phyloP scores from a whole-genome alignment of 2,797 vertebrate genomes.

The Phrynocephalus vlangalii region DNA sequence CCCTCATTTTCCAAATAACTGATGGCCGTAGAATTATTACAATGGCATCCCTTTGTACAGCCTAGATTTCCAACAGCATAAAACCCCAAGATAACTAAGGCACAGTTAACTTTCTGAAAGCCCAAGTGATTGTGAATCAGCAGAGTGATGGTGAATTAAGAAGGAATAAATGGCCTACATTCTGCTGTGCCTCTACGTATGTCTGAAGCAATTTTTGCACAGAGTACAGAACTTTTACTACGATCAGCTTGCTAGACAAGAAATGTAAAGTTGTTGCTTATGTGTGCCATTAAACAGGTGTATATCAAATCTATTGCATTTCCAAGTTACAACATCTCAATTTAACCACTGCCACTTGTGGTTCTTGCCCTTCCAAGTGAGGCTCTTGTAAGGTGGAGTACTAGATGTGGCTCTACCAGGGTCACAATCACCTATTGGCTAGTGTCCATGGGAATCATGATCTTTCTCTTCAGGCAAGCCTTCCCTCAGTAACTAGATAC shows the following conservation, averaged over 20 bases:
- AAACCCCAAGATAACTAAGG: not conserved
- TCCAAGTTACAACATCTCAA: not conserved
- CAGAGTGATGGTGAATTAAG: not conserved
- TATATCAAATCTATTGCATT: not conserved
- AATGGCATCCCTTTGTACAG: not conserved
- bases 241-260: not conserved
- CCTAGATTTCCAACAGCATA: not conserved
- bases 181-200: not conserved
- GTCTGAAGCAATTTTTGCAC: not conserved
- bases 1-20: not conserved
- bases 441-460: not conserved
- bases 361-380: not conserved
- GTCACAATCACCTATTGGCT: not conserved
- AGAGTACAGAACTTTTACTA: not conserved
- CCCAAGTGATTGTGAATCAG: not conserved
- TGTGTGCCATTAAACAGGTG: not conserved
- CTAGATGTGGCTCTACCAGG: not conserved
- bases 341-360: not conserved
- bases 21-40: not conserved
- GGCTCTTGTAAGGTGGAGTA: not conserved
- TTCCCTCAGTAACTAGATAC: too few relatives aligned
- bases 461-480: too few relatives aligned
- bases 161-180: not conserved
- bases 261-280: not conserved
- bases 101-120: not conserved